phyloP scores from a whole-genome alignment of 2,888 invertebrate genomes.

The Parthenolecanium corni region DNA sequence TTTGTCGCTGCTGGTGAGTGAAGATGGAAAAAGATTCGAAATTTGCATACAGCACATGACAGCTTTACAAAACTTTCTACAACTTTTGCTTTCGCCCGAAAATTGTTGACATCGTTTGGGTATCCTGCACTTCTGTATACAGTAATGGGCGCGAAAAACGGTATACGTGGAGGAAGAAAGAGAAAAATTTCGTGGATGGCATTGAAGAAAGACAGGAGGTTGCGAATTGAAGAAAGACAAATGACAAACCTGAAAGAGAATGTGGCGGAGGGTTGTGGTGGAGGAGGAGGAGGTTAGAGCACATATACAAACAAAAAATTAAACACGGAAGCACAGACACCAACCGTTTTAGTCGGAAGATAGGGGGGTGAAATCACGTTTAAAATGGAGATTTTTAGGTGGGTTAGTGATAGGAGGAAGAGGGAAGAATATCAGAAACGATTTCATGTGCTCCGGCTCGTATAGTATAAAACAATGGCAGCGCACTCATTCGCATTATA shows the following conservation, averaged over 20 bases:
- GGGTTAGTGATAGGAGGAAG: constrained; percentile 7
- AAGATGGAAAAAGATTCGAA: constrained; percentile 21
- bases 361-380: constrained; percentile 11
- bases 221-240: too few relatives aligned
- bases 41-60: constrained; percentile 28
- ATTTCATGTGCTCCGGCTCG: too few relatives aligned
- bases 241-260: too few relatives aligned
- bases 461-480: constrained; percentile 22
- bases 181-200: too few relatives aligned
- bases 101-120: constrained; percentile 22
- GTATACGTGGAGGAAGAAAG: not conserved
- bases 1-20: constrained; percentile 24
- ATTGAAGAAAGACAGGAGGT: too few relatives aligned
- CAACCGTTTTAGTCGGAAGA: constrained; percentile 9
- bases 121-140: not conserved
- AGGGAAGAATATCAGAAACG: too few relatives aligned
- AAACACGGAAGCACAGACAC: too few relatives aligned
- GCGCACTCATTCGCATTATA: constrained; percentile 13
- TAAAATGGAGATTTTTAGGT: constrained; percentile 23
- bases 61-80: constrained; percentile 20
- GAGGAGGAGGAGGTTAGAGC: not conserved
- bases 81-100: constrained; percentile 22
- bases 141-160: constrained; percentile 7
- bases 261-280: not conserved
- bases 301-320: too few relatives aligned